A percentile compares a stretch with the other conserved stretches of the same genome.
These are phyloP conservation scores for Caenorhabditis brenneri DNA, from an alignment of 1,140 invertebrate genomes.

Conservation along the genomic window DNA sequence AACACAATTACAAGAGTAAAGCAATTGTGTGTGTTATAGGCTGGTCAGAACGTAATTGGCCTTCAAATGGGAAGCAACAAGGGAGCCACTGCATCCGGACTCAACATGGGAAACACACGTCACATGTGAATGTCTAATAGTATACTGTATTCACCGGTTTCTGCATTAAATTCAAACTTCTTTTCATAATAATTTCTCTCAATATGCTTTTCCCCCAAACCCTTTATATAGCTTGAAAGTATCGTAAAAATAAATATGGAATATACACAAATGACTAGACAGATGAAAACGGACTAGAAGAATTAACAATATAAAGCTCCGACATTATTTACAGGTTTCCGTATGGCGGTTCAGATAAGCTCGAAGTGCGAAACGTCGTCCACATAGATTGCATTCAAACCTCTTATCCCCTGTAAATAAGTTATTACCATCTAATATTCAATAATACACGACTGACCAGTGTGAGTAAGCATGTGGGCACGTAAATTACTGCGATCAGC, in stretches of 20 bases:
- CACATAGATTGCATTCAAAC: conserved; percentile 88
- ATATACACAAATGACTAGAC: background rate
- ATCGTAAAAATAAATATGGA: background rate
- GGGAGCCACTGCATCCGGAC: conserved; percentile 77
- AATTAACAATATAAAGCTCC: background rate
- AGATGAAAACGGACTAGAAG: background rate
- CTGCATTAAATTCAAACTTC: background rate
- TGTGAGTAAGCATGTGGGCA: conserved; percentile 88
- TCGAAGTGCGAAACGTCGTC: conserved; percentile 96
- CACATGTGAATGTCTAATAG: conserved; percentile 73
- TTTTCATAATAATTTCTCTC: background rate
- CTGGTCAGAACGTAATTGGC: conserved; percentile 84
- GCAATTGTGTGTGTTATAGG: conserved; percentile 71
- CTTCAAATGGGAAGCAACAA: conserved; percentile 90
- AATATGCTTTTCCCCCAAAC: background rate
- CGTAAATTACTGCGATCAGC: conserved; percentile 94
- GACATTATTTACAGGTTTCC: conserved; percentile 74
- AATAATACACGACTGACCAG: conserved; percentile 53
- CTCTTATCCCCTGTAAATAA: conserved; percentile 79
- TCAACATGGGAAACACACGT: conserved; percentile 83
- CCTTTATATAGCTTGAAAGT: background rate
- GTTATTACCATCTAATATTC: background rate
- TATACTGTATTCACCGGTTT: background rate
- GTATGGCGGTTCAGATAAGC: conserved; percentile 98
- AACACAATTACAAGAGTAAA: no score